Evolutionary conservation across 2,888 invertebrate genomes (phyloP), one percentile per base, ranked within the genome.

Genomic region (Nymphalis c-album): DNA sequence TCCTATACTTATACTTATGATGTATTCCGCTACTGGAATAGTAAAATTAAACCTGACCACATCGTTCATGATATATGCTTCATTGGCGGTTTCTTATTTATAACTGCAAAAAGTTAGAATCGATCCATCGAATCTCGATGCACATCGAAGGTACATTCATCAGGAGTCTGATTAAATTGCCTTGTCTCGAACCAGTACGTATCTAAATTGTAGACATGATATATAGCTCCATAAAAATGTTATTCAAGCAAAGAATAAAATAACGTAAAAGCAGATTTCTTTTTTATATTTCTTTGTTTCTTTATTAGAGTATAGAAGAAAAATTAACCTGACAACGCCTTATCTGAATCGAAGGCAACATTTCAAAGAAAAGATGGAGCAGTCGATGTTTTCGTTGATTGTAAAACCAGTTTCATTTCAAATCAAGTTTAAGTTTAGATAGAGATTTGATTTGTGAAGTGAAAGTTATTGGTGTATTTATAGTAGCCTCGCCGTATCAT

Each of bases 251-350:
- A 17, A 31, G 2, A 22, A 55, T 26, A 55, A 55, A 55, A 26
- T 31, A 13, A 22, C 22, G 31, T 50, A 53, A 53, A 26, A 53
- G 1, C 22, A 22, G 17, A 10, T 17, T 26, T 26, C 26, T 16
- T n/a, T 53, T 53, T 51, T 18, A 20, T 51, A 13, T 53, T 40
- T 53, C 53, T 53, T 20, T 53, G 20, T 53, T 40, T 53, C 53
- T 53, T 20, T 53, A 53, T 26, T 53, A 53, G n/a, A 5, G 26
- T 31, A 31, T 6, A 13, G 7, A 26, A 53, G 53, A 53, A 17
- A 53, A 53, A 53, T 53, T 53, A 53, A 53, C 26, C 26, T 26
- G 53, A 22, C 53, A 26, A 22, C 20, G 50, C 18, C n/a, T 51
- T 51, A 51, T 51, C 7, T 1, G 20, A 50, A 5, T 51, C 10